Evolutionary conservation across 2,113 vertebrate genomes (phyloP).

Genomic region (Aplodontia rufa): DNA sequence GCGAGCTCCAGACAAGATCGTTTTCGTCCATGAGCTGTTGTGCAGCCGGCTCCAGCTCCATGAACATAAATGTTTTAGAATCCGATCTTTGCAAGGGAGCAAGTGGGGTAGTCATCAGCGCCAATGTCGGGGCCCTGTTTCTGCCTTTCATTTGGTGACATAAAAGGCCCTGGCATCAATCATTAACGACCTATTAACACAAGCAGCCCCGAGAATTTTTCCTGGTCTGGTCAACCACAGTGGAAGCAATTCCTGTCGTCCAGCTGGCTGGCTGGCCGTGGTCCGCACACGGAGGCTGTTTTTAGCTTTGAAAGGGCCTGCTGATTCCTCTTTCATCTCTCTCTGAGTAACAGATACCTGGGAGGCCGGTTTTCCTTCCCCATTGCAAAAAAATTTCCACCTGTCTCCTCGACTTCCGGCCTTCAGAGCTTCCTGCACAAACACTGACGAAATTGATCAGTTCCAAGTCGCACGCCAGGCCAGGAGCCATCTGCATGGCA

Average conservation of each 20-base stretch:
- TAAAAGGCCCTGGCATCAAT: slow-evolving; percentile 86
- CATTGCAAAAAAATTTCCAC: slow-evolving; percentile 64
- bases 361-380: slow-evolving; percentile 67
- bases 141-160: slow-evolving; percentile 85
- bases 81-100: slow-evolving; percentile 66
- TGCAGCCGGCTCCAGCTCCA: slow-evolving; percentile 63
- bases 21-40: slow-evolving; percentile 43
- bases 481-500: background rate
- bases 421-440: background rate
- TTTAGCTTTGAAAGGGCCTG: slow-evolving; percentile 78
- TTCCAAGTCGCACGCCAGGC: background rate
- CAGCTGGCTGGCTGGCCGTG: slow-evolving; percentile 81
- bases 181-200: slow-evolving; percentile 90
- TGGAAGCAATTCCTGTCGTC: slow-evolving; percentile 84
- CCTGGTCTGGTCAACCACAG: slow-evolving; percentile 82
- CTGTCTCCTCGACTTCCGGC: slow-evolving; percentile 48
- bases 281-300: slow-evolving; percentile 46
- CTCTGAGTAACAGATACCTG: slow-evolving; percentile 83
- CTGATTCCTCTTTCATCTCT: slow-evolving; percentile 87
- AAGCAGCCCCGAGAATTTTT: slow-evolving; percentile 86
- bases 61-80: slow-evolving; percentile 83
- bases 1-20: slow-evolving; percentile 52
- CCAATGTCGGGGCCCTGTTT: slow-evolving; percentile 79
- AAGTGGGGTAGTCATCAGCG: slow-evolving; percentile 63
- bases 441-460: slow-evolving; percentile 10